Base-by-base conservation (phyloP, 2,113 vertebrate species). In the Nicator chloris region DNA sequence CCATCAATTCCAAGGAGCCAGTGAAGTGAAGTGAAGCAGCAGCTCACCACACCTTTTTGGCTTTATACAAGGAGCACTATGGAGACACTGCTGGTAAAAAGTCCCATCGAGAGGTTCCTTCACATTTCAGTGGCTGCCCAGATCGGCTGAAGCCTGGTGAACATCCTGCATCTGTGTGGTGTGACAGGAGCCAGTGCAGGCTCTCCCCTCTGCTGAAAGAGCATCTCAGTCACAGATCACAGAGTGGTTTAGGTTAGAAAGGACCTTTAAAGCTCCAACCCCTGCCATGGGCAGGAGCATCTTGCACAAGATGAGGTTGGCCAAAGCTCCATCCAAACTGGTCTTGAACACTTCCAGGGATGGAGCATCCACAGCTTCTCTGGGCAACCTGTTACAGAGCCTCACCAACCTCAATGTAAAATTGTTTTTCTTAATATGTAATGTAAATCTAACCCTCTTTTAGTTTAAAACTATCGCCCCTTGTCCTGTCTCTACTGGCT, bases 1-100 rank as follows among this genome's bases (percentile, higher is more conserved):
- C 94, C 89, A 44, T 94, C 94, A 81, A 40, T 93, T 85, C 57
- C 90, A 82, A 54, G 88, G 68, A 96, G 91, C 45, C 92, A 71
- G 80, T 83, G 93, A 90, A 94, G 93, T 65, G 82, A 72, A 93
- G 92, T 61, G 79, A 84, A 68, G 72, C 66, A 71, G 69, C 4
- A 2, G 61, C 65, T 88, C 9, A 0, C 72, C 83, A 75, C 76
- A 59, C 80, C 88, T 89, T 80, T 53, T n/a, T 72, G 59, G 51
- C 47, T 73, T 82, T 89, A 27, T 40, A 28, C 31, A 57, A 65
- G 77, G 40, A 66, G 49, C 8, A 1, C n/a, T 2, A 10, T 24
- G 71, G 87, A 54, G 72, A 64, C 50, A 21, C 15, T 5, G 31
- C 39, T 56, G n/a, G 71, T 56, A 12, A 51, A 47, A 77, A 26